Base-by-base conservation (phyloP, 1,140 invertebrate genomes). In the Geopemphigus sp. region DNA sequence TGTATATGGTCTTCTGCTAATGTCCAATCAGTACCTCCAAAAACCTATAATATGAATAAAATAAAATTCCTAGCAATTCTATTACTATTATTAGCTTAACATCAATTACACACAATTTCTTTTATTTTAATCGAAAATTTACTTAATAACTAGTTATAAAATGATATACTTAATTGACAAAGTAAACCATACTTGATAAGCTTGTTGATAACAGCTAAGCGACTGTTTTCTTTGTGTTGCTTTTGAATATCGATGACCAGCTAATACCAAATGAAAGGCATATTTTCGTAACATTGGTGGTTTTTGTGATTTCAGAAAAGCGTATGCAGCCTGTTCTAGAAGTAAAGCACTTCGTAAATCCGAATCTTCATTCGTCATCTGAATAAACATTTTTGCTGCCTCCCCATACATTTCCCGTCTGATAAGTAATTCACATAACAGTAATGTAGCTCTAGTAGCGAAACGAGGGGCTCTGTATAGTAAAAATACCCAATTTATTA, bases 191-290 rank as follows among this genome's bases (percentile, higher is more conserved):
- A 93, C 92, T 88, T 97, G 94, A 87, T 94, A 91, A 26, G 96
- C 95, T 87, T 97, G 95, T 81, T 92, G 90, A 84, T 98, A 98
- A 83, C 94, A 95, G 81, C 95, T 87, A 68, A 97, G 88, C 0
- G 95, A 94, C 87, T 98, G 96, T 84, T 91, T 93, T 80, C 92
- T 90, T 84, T 97, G 95, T 0, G 94, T 93, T 17, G 95, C 93
- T 86, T 98, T 97, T 5, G 93, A 92, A 85, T 90, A 98, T 80
- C 96, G 88, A 86, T 98, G 94, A 5, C 97, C 97, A 66, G 97
- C 95, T 19, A 99, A 87, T 24, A 98, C 95, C 88, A 96, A 93
- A 84, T 98, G 95, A 85, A 98, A 98, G n/a, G 96, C 94, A 86
- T 97, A 98, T 86, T 98, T 98, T 64, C 97, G 88, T 81, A 93